Conservation (phyloP, 2,888 invertebrate genomes). For the Ennomos erosarius region DNA sequence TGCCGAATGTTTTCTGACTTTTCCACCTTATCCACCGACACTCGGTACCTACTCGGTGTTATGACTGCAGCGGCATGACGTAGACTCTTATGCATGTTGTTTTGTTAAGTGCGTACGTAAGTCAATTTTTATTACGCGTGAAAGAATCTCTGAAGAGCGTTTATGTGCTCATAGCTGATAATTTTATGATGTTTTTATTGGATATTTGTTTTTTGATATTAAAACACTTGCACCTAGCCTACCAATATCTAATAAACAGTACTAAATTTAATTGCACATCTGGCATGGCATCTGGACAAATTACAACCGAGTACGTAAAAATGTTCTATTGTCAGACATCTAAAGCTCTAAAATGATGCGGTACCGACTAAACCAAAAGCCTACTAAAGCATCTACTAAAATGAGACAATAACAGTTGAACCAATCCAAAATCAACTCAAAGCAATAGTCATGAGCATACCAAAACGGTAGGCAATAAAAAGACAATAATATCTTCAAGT, state of each 20-base stretch:
- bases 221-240: slow-evolving; percentile 12
- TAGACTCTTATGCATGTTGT: slow-evolving; percentile 35
- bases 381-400: too few relatives aligned
- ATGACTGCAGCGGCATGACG: slow-evolving; percentile 34
- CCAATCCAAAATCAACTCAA: slow-evolving; percentile 28
- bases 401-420: slow-evolving; percentile 1
- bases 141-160: slow-evolving; percentile 13
- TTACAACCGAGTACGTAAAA: too few relatives aligned
- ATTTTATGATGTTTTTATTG: slow-evolving; percentile 19
- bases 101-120: slow-evolving; percentile 31
- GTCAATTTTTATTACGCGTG: slow-evolving; percentile 31
- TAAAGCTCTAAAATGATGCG: too few relatives aligned
- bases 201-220: slow-evolving; percentile 12
- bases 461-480: slow-evolving; percentile 41
- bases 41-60: slow-evolving; percentile 19
- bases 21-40: slow-evolving; percentile 11
- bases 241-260: too few relatives aligned
- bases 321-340: too few relatives aligned
- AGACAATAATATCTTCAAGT: slow-evolving; percentile 43
- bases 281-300: too few relatives aligned
- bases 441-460: slow-evolving; percentile 28
- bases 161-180: slow-evolving; percentile 11
- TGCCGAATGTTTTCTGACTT: slow-evolving; percentile 49
- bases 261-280: too few relatives aligned
- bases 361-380: too few relatives aligned